Evolutionary conservation across 2,888 invertebrate species (phyloP).

Genomic region (Lasioglossum leucozonium): DNA sequence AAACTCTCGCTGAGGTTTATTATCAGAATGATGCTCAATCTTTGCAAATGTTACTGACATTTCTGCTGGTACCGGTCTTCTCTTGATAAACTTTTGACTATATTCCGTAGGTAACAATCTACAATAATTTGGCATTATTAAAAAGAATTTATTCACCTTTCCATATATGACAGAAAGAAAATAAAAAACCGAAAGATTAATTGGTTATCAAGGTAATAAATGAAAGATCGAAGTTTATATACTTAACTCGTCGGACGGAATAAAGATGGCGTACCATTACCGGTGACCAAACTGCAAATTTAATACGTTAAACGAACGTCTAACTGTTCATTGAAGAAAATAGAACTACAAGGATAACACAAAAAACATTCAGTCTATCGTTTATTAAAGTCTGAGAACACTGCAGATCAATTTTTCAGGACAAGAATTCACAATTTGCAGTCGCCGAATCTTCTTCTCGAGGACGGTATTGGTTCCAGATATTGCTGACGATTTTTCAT

Average conservation of each 20-base stretch:
- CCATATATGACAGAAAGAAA: neutral
- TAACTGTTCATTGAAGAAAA: neutral
- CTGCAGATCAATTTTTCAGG: neutral
- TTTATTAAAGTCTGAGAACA: neutral
- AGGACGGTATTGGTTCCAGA: constrained; percentile 87
- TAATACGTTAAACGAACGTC: neutral
- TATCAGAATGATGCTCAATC: neutral
- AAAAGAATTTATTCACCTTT: neutral
- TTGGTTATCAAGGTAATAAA: constrained; percentile 25
- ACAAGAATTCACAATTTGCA: constrained; percentile 52
- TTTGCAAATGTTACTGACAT: constrained; percentile 62
- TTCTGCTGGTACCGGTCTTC: constrained; percentile 53
- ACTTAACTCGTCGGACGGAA: neutral
- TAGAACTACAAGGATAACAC: neutral
- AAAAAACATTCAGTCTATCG: neutral
- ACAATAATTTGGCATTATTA: constrained; percentile 42
- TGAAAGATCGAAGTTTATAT: neutral
- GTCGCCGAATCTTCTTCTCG: constrained; percentile 87
- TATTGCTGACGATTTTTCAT: constrained; percentile 88
- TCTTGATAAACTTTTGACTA: constrained; percentile 64
- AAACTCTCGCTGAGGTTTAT: neutral
- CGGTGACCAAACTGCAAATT: neutral
- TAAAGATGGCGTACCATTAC: neutral
- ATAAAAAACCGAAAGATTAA: neutral
- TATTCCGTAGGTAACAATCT: constrained; percentile 73